A percentile compares a stretch with the other conserved stretches of the same genome.
Evolutionary conservation across 2,797 vertebrate genomes (phyloP).

Genomic region (Mergus octosetaceus): DNA sequence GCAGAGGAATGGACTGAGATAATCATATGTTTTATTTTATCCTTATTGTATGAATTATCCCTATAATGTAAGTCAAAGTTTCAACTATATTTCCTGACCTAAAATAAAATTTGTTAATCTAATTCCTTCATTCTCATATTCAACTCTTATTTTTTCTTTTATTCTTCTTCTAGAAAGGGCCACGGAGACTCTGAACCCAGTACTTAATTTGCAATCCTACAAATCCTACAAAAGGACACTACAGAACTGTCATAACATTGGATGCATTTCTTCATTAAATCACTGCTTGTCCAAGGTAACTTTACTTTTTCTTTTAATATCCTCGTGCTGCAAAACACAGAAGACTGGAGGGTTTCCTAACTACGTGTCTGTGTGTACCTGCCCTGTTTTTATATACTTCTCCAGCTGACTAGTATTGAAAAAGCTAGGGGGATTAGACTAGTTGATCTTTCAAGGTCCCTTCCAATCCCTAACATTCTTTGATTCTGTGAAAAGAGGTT

Average conservation of each 20-base stretch:
- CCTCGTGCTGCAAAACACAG: rapidly evolving
- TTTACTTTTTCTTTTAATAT: background rate
- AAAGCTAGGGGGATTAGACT: too few species aligned
- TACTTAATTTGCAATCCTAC: background rate
- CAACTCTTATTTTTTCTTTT: background rate
- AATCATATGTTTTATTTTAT: background rate
- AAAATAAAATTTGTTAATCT: background rate
- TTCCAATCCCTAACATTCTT: too few species aligned
- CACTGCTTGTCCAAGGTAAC: background rate
- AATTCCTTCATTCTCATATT: background rate
- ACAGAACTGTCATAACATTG: background rate
- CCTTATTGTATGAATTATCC: background rate
- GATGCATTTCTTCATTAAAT: too few species aligned
- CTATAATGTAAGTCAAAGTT: background rate
- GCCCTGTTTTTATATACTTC: background rate
- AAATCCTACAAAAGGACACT: background rate
- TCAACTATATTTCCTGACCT: background rate
- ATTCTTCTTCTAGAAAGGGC: background rate
- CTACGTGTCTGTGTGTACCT: rapidly evolving
- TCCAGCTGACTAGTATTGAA: rapidly evolving
- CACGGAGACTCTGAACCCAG: background rate
- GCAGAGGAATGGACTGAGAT: background rate
- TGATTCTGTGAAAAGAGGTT: background rate
- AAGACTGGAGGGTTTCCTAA: background rate
- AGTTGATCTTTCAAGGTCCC: too few species aligned